A percentile compares a stretch with the other conserved stretches of the same genome.
phyloP scores from a whole-genome alignment of 2,888 invertebrate species.

The Crossocerus cetratus region DNA sequence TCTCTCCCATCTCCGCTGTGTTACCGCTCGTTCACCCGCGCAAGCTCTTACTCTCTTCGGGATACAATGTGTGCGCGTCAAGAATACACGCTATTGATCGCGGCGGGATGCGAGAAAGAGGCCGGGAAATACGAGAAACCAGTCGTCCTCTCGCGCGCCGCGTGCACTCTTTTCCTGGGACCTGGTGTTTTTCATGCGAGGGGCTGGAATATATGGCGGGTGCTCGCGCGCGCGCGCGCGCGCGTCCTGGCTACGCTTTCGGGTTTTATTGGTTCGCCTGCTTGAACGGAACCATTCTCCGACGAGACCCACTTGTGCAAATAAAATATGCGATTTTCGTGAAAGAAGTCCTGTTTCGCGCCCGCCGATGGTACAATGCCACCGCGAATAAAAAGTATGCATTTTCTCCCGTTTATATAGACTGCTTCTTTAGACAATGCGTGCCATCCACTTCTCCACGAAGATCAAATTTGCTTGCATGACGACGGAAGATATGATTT shows the following conservation, averaged over 20 bases:
- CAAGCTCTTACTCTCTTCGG: slow-evolving; percentile 46
- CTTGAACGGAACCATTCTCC: too few relatives aligned
- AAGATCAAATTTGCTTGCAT: too few relatives aligned
- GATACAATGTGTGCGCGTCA: slow-evolving; percentile 73
- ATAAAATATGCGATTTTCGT: too few relatives aligned
- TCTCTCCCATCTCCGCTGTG: neutral
- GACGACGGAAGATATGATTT: too few relatives aligned
- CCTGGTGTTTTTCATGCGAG: slow-evolving; percentile 46
- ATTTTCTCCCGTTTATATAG: too few relatives aligned
- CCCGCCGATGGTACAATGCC: too few relatives aligned
- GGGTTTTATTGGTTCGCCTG: too few relatives aligned
- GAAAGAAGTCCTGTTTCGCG: too few relatives aligned
- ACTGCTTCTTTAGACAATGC: too few relatives aligned
- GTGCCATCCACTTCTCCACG: too few relatives aligned
- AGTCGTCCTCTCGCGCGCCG: slow-evolving; percentile 27
- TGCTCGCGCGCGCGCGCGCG: slow-evolving; percentile 27
- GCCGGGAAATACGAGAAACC: slow-evolving; percentile 55
- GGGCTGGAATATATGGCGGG: slow-evolving; percentile 42
- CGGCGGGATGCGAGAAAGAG: slow-evolving; percentile 65
- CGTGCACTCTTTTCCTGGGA: slow-evolving; percentile 43
- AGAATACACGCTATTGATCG: slow-evolving; percentile 75
- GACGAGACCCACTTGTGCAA: too few relatives aligned
- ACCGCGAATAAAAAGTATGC: too few relatives aligned
- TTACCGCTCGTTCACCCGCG: slow-evolving; percentile 2
- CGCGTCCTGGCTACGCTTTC: neutral